phyloP scores from a whole-genome alignment of 2,888 invertebrate genomes.

The Cylindroiulus punctatus region DNA sequence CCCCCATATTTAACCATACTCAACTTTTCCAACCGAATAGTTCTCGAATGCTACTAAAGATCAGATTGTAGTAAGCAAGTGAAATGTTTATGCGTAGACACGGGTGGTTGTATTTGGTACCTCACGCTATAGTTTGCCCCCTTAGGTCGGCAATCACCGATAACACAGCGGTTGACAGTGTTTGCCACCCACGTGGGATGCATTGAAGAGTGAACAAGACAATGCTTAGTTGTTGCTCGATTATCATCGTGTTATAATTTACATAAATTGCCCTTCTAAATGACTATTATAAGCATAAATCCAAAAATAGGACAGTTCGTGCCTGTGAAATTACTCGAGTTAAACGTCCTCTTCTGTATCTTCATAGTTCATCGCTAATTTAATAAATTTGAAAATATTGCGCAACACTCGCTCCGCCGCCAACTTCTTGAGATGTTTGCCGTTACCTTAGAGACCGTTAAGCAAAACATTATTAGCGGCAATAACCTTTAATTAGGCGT shows the following conservation, averaged over 20 bases:
- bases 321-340: background rate
- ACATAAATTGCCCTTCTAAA: background rate
- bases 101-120: background rate
- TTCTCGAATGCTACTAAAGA: no score
- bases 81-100: background rate
- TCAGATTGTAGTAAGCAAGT: background rate
- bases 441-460: constrained; percentile 7
- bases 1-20: no score
- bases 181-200: background rate
- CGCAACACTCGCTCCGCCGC: background rate
- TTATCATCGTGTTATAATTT: background rate
- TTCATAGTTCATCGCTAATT: background rate
- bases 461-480: constrained; percentile 6
- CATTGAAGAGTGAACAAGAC: background rate
- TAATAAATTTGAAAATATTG: background rate
- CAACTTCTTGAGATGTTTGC: background rate
- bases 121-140: background rate
- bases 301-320: background rate
- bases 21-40: no score
- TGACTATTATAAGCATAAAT: constrained; percentile 6
- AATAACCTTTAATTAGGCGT: constrained; percentile 2
- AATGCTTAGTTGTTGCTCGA: background rate
- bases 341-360: background rate
- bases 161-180: background rate
- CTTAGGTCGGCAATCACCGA: constrained; percentile 3